Evolutionary conservation across 2,797 vertebrate genomes (phyloP).

Genomic region (Arctocebus calabarensis): DNA sequence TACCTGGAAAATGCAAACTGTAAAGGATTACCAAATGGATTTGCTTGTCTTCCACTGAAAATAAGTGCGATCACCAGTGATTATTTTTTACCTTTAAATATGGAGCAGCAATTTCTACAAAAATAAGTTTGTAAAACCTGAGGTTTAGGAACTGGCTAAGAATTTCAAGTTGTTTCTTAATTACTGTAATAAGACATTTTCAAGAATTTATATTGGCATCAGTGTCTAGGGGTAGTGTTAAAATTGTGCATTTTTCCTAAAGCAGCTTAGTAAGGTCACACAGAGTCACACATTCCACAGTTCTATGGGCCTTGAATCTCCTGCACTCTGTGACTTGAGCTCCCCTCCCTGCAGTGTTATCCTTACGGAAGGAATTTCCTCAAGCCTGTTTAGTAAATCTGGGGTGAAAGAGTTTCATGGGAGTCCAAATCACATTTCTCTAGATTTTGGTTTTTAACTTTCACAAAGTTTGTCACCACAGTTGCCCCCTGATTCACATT

Average conservation of each 20-base stretch:
- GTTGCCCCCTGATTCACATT: background rate
- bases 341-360: background rate
- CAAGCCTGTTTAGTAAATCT: background rate
- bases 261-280: constrained; percentile 11
- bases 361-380: constrained; percentile 45
- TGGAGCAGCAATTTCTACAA: background rate
- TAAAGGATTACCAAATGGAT: background rate
- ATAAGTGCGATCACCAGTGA: constrained; percentile 20
- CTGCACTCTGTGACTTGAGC: background rate
- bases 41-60: constrained; percentile 64
- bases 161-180: background rate
- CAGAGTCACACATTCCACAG: constrained; percentile 45
- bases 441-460: background rate
- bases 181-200: constrained; percentile 33
- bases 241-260: constrained; percentile 59
- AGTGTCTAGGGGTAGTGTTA: background rate
- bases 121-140: constrained; percentile 6
- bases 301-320: background rate
- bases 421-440: background rate
- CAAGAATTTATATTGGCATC: background rate
- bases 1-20: background rate
- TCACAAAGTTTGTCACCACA: background rate
- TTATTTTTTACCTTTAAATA: constrained; percentile 55
- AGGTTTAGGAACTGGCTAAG: constrained; percentile 29
- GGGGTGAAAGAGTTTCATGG: background rate